Conservation (phyloP, 2,797 vertebrate genomes). For the Pseudomugil gertrudae region DNA sequence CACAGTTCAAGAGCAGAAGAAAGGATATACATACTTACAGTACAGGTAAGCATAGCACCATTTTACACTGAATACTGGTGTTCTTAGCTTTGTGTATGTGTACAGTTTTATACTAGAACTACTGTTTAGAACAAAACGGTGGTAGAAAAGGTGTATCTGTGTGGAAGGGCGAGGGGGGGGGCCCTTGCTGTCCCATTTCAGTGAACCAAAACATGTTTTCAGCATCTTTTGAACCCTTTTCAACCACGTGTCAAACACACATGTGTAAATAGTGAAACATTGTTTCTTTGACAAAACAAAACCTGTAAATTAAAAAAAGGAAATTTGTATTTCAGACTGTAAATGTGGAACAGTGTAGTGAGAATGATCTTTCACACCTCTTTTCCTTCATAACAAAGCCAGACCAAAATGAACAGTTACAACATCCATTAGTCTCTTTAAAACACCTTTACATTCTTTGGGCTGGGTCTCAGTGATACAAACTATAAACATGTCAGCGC, state of each 20-base stretch:
- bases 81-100: slow-evolving; percentile 71
- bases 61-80: slow-evolving; percentile 80
- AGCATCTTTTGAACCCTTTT: slow-evolving; percentile 25
- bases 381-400: slow-evolving; percentile 70
- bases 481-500: slow-evolving; percentile 61
- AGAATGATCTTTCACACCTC: slow-evolving; percentile 38
- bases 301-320: neutral
- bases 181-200: slow-evolving; percentile 32
- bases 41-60: slow-evolving; percentile 82
- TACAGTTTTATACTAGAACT: slow-evolving; percentile 66
- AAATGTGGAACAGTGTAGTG: slow-evolving; percentile 31
- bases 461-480: slow-evolving; percentile 76
- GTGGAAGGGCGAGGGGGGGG: slow-evolving; percentile 16
- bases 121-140: slow-evolving; percentile 61
- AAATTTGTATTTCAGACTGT: slow-evolving; percentile 40
- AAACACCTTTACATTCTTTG: slow-evolving; percentile 82
- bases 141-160: slow-evolving; percentile 52
- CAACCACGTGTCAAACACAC: slow-evolving; percentile 24
- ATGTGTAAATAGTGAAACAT: slow-evolving; percentile 49
- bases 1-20: slow-evolving; percentile 77
- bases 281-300: slow-evolving; percentile 38
- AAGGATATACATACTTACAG: slow-evolving; percentile 75
- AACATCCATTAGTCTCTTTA: slow-evolving; percentile 76
- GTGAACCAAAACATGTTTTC: slow-evolving; percentile 52
- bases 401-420: slow-evolving; percentile 52